Evolutionary conservation across 1,140 invertebrate species (phyloP).

Genomic region (Colletes gigas): DNA sequence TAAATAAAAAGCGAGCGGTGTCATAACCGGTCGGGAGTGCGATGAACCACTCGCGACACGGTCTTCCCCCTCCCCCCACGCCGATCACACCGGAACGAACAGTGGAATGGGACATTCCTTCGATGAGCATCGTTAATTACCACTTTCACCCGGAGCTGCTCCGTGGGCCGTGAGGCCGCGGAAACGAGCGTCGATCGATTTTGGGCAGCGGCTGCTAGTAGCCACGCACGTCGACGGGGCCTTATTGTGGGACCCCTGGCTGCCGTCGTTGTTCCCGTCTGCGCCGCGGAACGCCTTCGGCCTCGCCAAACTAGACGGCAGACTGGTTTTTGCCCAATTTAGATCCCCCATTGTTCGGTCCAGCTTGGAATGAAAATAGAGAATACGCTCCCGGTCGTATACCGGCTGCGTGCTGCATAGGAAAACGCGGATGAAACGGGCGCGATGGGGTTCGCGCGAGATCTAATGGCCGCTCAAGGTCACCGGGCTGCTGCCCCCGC

Average conservation of each 20-base stretch:
- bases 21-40: conserved; percentile 54
- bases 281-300: conserved; percentile 52
- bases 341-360: conserved; percentile 68
- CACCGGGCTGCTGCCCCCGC: too few species aligned
- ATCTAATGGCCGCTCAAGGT: background rate
- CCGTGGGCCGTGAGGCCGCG: conserved; percentile 3
- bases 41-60: conserved; percentile 48
- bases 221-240: background rate
- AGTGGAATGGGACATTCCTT: conserved; percentile 45
- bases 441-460: background rate
- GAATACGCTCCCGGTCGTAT: conserved; percentile 25
- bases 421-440: conserved; percentile 24
- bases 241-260: conserved; percentile 28
- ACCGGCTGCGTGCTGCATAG: conserved; percentile 38
- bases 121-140: conserved; percentile 43
- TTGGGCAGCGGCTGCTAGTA: conserved; percentile 1
- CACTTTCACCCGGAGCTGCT: conserved; percentile 42
- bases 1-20: conserved; percentile 45
- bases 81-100: conserved; percentile 15
- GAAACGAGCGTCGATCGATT: conserved; percentile 35
- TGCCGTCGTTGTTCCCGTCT: conserved; percentile 37
- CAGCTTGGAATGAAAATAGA: conserved; percentile 68
- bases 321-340: conserved; percentile 73
- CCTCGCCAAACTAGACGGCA: conserved; percentile 66
- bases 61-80: background rate